Evolutionary conservation across 1,140 invertebrate species (phyloP), one percentile per base, ranked within the genome.

Genomic region (Rhagoletis zephyria): DNA sequence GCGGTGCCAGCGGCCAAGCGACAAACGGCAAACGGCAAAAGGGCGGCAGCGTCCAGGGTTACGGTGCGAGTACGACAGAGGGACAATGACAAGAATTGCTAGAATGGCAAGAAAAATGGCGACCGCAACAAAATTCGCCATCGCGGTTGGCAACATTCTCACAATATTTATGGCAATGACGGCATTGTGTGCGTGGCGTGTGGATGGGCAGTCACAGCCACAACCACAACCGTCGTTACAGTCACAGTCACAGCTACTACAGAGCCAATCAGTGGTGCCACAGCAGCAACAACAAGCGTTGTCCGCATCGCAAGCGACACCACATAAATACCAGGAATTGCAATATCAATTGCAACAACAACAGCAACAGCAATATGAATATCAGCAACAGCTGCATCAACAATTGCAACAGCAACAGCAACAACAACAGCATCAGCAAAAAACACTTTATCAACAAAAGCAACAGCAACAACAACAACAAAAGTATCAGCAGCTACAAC

Each of bases 331-430:
- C 30, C 85, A 85, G 51, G 19, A 85, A 85, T 63, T 61, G 60
- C 85, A 61, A 85, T 63, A 63, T 61, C 85, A 85, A 60, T 85
- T 85, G 85, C 85, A 85, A 85, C 85, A 85, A 85, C 85, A 85
- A 63, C 85, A 85, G 14, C 16, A 85, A 63, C 85, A 85, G 12
- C 85, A 85, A 85, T 85, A 61, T 16, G 60, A 85, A 85, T 63
- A 85, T 63, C 85, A 85, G 12, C 85, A 85, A 63, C 85, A 85
- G 60, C 59, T 85, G 30, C 85, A 85, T 7, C 85, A 63, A 61
- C 85, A 63, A 61, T 63, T 61, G 60, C 85, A 85, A 85, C 48
- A 85, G 63, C 60, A 85, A 48, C 42, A 77, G 48, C 70, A 77
- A 16, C 70, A 77, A 12, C 70, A 74, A 19, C 67, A 51, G 2